Conservation (phyloP, 2,797 vertebrate species). For the Arremon aurantiirostris region DNA sequence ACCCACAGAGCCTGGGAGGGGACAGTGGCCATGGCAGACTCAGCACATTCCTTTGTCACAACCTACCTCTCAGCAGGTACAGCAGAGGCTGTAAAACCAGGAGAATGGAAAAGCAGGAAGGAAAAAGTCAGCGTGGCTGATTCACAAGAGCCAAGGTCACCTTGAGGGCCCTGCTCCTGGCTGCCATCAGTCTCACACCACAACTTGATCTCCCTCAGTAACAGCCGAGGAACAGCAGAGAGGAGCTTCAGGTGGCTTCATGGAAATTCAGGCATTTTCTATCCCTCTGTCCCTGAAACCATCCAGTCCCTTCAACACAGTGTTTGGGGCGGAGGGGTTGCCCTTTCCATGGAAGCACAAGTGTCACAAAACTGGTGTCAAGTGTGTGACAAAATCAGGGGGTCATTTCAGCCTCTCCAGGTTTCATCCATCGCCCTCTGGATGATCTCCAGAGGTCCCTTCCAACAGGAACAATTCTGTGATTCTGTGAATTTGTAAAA, state of each 20-base stretch:
- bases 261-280: neutral
- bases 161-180: neutral
- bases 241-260: neutral
- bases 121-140: neutral
- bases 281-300: neutral
- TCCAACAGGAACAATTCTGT: accelerated
- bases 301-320: neutral
- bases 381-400: accelerated
- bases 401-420: accelerated
- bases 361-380: accelerated
- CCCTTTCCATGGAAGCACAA: neutral
- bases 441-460: neutral
- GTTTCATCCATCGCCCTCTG: no score
- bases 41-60: neutral
- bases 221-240: neutral
- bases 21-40: neutral
- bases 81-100: neutral
- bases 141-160: neutral
- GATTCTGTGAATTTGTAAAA: neutral
- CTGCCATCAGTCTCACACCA: accelerated
- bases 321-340: accelerated
- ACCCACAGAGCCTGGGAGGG: neutral
- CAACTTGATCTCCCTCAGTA: neutral
- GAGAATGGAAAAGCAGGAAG: neutral
- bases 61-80: neutral